A percentile compares a stretch with the other conserved stretches of the same genome.
Evolutionary conservation across 64 coral and sea anemone genomes (phyloP).

Genomic region (Dendrophyllia cribrosa): DNA sequence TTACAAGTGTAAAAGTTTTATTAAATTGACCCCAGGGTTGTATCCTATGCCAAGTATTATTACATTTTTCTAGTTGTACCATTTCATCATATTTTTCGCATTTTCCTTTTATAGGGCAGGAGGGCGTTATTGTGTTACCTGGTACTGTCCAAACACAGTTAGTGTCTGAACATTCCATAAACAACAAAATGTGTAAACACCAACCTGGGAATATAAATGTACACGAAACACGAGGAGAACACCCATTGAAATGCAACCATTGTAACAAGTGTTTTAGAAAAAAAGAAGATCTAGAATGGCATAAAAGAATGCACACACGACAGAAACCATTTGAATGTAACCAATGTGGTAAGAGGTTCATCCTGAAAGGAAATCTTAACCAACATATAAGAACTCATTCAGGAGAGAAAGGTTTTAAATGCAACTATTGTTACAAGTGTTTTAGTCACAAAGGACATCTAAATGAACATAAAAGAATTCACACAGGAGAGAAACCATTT

Average conservation of each 20-base stretch:
- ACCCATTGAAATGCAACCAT: not conserved
- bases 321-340: slow-evolving; percentile 36
- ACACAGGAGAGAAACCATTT: slow-evolving; percentile 11
- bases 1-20: no score
- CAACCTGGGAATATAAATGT: no score
- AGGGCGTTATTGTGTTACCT: no score
- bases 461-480: not conserved
- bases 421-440: not conserved
- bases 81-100: no score
- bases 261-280: slow-evolving; percentile 30
- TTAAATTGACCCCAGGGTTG: no score
- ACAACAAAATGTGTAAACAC: no score
- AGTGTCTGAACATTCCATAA: no score
- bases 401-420: not conserved
- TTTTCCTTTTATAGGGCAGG: no score
- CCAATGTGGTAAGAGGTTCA: slow-evolving; percentile 34
- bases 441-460: not conserved
- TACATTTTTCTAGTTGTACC: no score
- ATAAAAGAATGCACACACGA: slow-evolving; percentile 4
- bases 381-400: not conserved
- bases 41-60: no score
- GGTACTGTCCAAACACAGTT: no score
- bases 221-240: not conserved
- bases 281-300: not conserved
- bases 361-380: not conserved